These are phyloP conservation scores for Euura lappo DNA, from an alignment of 1,140 invertebrate genomes.

Conservation along the genomic window DNA sequence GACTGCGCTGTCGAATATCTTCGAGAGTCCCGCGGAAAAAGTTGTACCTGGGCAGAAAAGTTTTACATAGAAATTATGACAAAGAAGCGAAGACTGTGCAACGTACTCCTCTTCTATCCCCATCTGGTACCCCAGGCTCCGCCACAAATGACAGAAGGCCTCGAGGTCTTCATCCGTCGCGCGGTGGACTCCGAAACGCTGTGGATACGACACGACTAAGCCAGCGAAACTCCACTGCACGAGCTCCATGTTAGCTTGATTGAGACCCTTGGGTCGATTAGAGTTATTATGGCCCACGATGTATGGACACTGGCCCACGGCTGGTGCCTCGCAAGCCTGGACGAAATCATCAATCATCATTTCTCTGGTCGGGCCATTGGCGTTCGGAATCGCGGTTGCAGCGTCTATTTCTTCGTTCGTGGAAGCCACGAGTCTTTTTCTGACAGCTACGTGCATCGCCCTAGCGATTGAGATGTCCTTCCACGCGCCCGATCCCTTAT, in stretches of 20 bases:
- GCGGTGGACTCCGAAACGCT: constrained; percentile 67
- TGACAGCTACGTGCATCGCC: constrained; percentile 52
- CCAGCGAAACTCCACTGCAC: constrained; percentile 86
- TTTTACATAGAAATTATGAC: constrained; percentile 43
- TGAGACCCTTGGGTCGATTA: constrained; percentile 55
- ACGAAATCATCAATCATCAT: constrained; percentile 31
- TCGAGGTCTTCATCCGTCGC: constrained; percentile 67
- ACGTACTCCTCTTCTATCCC: constrained; percentile 78
- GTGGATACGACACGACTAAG: constrained; percentile 68
- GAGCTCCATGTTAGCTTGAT: constrained; percentile 78
- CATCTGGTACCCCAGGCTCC: constrained; percentile 76
- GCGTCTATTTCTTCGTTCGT: constrained; percentile 31
- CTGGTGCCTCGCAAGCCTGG: constrained; percentile 28
- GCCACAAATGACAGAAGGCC: constrained; percentile 83
- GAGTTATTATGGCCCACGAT: constrained; percentile 62
- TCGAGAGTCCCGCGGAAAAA: constrained; percentile 60
- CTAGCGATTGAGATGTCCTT: constrained; percentile 57
- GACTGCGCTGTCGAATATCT: constrained; percentile 50
- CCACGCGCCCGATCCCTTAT: constrained; percentile 48
- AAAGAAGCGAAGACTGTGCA: too few relatives aligned
- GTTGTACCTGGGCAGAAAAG: constrained; percentile 62
- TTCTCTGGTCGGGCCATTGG: not conserved
- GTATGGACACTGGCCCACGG: constrained; percentile 37
- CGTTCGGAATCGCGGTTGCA: constrained; percentile 39
- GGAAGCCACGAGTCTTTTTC: constrained; percentile 37